Conservation (phyloP, 1,140 invertebrate species). For the Odontomachus brunneus region DNA sequence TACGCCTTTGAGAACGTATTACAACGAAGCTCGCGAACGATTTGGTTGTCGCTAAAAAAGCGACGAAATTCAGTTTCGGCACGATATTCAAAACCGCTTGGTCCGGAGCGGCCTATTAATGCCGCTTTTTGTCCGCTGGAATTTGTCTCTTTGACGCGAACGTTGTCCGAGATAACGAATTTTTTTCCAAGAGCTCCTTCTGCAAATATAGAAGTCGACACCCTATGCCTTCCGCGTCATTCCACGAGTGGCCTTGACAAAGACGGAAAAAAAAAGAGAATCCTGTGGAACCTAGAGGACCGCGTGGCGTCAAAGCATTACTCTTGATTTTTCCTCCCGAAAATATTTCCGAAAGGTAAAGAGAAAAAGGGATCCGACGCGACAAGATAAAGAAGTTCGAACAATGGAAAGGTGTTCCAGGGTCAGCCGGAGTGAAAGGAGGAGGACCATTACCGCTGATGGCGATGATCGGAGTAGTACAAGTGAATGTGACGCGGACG, state of each 20-base stretch:
- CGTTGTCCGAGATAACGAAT: constrained; percentile 31
- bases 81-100: constrained; percentile 11
- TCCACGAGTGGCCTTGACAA: constrained; percentile 14
- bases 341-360: constrained; percentile 17
- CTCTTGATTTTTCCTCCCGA: constrained; percentile 45
- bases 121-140: not conserved
- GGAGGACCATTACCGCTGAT: constrained; percentile 47
- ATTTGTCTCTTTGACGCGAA: constrained; percentile 40
- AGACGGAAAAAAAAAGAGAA: constrained; percentile 14
- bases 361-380: constrained; percentile 25
- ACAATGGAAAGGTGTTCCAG: constrained; percentile 41
- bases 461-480: constrained; percentile 49
- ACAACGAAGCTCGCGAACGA: not conserved
- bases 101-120: constrained; percentile 15
- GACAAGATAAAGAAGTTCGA: constrained; percentile 42
- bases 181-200: constrained; percentile 20
- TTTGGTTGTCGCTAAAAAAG: not conserved
- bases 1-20: not conserved
- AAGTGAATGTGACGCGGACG: constrained; percentile 48
- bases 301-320: not conserved
- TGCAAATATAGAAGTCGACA: not conserved
- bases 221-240: not conserved
- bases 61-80: not conserved
- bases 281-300: not conserved
- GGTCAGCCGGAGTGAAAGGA: constrained; percentile 46